These are phyloP conservation scores for Mythimna pallens DNA, from an alignment of 2,888 invertebrate genomes.

Conservation along the genomic window DNA sequence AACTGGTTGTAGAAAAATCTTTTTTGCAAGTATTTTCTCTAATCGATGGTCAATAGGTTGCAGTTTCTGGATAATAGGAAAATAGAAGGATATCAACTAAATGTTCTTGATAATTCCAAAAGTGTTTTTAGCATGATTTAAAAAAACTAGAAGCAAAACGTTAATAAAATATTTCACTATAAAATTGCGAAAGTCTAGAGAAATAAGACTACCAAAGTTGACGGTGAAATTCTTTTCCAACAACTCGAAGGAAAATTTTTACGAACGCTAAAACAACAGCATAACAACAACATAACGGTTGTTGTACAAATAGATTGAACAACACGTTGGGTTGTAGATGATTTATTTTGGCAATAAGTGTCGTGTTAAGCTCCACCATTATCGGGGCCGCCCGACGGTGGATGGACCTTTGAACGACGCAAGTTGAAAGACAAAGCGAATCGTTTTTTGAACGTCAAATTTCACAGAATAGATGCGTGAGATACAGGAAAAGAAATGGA, in stretches of 20 bases:
- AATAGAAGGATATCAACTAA: too few relatives aligned
- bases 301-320: constrained; percentile 75
- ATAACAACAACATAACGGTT: constrained; percentile 48
- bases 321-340: constrained; percentile 76
- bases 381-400: constrained; percentile 74
- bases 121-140: too few relatives aligned
- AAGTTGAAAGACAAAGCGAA: constrained; percentile 42
- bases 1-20: too few relatives aligned
- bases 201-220: neutral
- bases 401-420: constrained; percentile 58
- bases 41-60: too few relatives aligned
- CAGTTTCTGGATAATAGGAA: too few relatives aligned
- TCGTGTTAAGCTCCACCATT: constrained; percentile 84
- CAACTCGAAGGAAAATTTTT: constrained; percentile 15
- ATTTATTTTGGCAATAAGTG: constrained; percentile 88
- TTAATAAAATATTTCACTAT: neutral
- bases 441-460: neutral
- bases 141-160: neutral
- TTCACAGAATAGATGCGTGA: neutral
- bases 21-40: too few relatives aligned
- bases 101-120: too few relatives aligned
- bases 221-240: constrained; percentile 6
- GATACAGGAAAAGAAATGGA: neutral
- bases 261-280: constrained; percentile 41
- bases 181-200: neutral